Conservation (phyloP, 2,113 vertebrate genomes). For the Neolamprologus tretocephalus region DNA sequence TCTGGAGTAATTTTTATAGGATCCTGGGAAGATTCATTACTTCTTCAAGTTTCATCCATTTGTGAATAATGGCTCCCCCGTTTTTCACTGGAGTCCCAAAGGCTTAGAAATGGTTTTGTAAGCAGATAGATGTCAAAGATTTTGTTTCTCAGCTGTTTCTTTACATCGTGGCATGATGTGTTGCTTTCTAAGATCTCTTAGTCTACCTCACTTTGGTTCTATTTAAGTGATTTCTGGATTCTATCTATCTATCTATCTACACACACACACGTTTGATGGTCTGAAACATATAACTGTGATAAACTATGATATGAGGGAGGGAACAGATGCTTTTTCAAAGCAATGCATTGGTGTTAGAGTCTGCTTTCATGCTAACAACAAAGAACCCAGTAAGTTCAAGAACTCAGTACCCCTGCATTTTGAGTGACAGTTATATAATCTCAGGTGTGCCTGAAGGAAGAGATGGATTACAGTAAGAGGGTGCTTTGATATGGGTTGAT, state of each 20-base stretch:
- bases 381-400: not conserved
- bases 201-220: not conserved
- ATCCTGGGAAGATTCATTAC: not conserved
- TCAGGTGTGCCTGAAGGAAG: not conserved
- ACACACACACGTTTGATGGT: not conserved
- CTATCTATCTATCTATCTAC: no score
- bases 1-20: not conserved
- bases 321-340: not conserved
- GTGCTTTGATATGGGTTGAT: not conserved
- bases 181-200: not conserved
- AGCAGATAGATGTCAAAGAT: not conserved
- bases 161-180: not conserved
- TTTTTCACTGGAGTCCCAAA: not conserved
- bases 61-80: not conserved
- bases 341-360: not conserved
- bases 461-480: not conserved
- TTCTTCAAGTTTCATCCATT: not conserved
- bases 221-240: not conserved
- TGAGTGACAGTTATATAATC: conserved; percentile 2
- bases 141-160: not conserved
- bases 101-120: not conserved
- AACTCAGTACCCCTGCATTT: not conserved
- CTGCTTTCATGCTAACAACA: not conserved
- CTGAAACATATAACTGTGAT: not conserved
- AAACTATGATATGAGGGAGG: not conserved